A percentile compares a stretch with the other conserved stretches of the same genome.
These are phyloP conservation scores for Prosopocoilus inquinatus DNA, from an alignment of 2,888 invertebrate species.

Conservation along the genomic window DNA sequence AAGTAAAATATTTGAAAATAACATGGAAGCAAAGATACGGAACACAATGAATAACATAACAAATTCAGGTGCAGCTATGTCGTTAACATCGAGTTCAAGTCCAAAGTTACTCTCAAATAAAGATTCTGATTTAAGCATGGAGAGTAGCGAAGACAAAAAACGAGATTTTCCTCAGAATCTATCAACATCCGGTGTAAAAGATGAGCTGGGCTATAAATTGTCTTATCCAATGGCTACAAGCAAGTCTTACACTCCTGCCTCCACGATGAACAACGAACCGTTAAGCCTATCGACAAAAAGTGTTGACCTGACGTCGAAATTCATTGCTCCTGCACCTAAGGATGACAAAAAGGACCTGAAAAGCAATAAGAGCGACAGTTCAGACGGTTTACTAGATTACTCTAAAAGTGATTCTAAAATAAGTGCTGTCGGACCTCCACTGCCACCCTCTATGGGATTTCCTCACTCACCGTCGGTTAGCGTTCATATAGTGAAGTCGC, in stretches of 20 bases:
- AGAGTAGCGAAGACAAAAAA: slow-evolving; percentile 38
- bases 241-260: slow-evolving; percentile 34
- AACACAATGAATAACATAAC: slow-evolving; percentile 39
- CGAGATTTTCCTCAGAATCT: slow-evolving; percentile 36
- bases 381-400: slow-evolving; percentile 67
- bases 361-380: slow-evolving; percentile 43
- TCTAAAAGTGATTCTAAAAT: slow-evolving; percentile 47
- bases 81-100: neutral
- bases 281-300: slow-evolving; percentile 46
- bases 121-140: slow-evolving; percentile 19
- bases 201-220: slow-evolving; percentile 38
- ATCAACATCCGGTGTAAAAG: slow-evolving; percentile 32
- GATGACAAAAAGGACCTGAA: slow-evolving; percentile 41
- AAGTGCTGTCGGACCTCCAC: slow-evolving; percentile 5
- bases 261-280: slow-evolving; percentile 32
- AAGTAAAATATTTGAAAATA: slow-evolving; percentile 43
- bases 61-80: slow-evolving; percentile 4
- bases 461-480: slow-evolving; percentile 68
- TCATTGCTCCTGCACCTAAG: slow-evolving; percentile 47
- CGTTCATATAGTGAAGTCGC: slow-evolving; percentile 75
- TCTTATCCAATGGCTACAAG: slow-evolving; percentile 34
- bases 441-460: slow-evolving; percentile 35
- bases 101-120: slow-evolving; percentile 22
- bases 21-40: slow-evolving; percentile 43
- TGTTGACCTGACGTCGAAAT: slow-evolving; percentile 52